Evolutionary conservation across 2,113 vertebrate genomes (phyloP), one percentile per base, ranked within the genome.

Genomic region (Lagopus muta): DNA sequence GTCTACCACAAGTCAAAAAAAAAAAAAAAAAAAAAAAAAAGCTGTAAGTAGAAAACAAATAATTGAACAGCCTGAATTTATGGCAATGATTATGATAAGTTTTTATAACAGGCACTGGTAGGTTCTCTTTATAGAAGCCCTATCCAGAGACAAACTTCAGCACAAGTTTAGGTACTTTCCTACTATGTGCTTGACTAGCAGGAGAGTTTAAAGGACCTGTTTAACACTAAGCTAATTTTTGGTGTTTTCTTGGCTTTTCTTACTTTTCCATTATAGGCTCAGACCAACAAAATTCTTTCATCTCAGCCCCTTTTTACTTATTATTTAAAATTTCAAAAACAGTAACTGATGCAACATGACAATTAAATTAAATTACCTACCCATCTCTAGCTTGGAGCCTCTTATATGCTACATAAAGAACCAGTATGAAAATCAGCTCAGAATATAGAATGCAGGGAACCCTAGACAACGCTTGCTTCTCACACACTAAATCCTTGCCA

Each of bases 41-140:
- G 32, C 79, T 86, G 90, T 76, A 94, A 90, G 92, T 54, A 95
- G 48, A 94, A 94, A 93, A 80, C 36, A 84, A 69, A 52, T 14
- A 82, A 45, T 78, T 90, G 72, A 86, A 94, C 47, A n/a, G 14
- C 4, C 12, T 58, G 52, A 69, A 54, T 58, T 45, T 21, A 48
- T 36, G 34, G 32, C 48, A 69, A 30, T 25, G 3, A 25, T 79
- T 76, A 64, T 22, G 47, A 1, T 50, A 40, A 58, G 6, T 40
- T 94, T 90, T 30, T 67, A 34, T 47, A 80, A 42, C 38, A 42
- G 30, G 25, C 25, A 61, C 30, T 47, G 19, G 28, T 58, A 11
- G 28, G 19, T 17, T 8, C 30, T 43, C 25, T 42, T 83, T 40
- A 73, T 27, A 89, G 62, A 86, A 86, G 17, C 22, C 6, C 3